Base-by-base conservation (phyloP, 2,888 invertebrate genomes). In the Baronia brevicornis region DNA sequence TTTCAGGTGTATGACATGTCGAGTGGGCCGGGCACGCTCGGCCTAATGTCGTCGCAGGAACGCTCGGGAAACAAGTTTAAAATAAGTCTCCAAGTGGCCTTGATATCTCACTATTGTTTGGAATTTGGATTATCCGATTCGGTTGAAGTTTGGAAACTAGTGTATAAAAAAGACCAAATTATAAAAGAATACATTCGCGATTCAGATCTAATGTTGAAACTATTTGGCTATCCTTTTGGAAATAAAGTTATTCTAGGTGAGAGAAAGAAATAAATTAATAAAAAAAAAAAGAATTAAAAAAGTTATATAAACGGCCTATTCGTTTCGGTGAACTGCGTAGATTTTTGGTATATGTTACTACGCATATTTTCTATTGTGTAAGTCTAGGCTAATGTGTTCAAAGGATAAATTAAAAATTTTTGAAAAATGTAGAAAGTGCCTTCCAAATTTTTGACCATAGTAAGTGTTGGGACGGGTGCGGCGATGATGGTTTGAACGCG, bases 371-470 rank as follows among this genome's bases (percentile, higher is more conserved):
- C 79, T 85, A 85, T 80, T 84, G 68, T 82, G 71, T 85, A 85
- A 84, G 86, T 87, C 85, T 88, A 88, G 88, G 88, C 88, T 88
- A 86, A 89, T 90, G 89, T 90, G 90, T 90, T 90, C 90, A 89
- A 89, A 89, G 87, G 80, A 57, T 71, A 73, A 84, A 82, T 74
- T 82, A 68, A 78, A 80, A 71, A 69, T 75, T 80, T 80, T 74
- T 31, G 30, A 67, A 86, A 87, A 86, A 88, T 86, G 90, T 90
- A 90, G 90, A 89, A 91, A 91, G 91, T 91, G 91, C 91, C 91
- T 91, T 91, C 90, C 90, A 90, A 87, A 85, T 80, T 80, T 80
- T 84, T 82, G 84, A 84, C 84, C 84, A 84, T 75, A 78, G 71
- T 78, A 77, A 86, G 86, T 85, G 87, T 86, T 80, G 88, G 88